Conservation (phyloP, 2,888 invertebrate species). For the Polydrusus cervinus region DNA sequence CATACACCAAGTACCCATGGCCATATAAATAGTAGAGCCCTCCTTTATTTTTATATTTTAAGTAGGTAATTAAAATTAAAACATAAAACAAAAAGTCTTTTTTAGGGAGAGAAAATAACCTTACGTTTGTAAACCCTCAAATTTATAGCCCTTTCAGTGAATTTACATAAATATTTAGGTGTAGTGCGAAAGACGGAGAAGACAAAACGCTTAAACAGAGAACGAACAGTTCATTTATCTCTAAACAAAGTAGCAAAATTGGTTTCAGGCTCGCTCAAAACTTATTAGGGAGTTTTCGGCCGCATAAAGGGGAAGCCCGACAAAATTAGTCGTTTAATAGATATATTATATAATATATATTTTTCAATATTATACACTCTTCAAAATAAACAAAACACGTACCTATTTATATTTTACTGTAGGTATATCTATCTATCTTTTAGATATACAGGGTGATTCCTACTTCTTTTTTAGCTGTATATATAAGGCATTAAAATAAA, state of each 20-base stretch:
- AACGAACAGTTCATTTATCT: slow-evolving; percentile 50
- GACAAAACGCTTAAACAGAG: slow-evolving; percentile 40
- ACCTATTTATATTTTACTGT: too few relatives aligned
- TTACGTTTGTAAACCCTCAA: slow-evolving; percentile 2
- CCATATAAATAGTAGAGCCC: too few relatives aligned
- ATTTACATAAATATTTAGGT: slow-evolving; percentile 43
- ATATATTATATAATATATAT: neutral
- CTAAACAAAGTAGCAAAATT: slow-evolving; percentile 51
- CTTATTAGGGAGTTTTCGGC: slow-evolving; percentile 36
- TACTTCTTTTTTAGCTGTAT: too few relatives aligned
- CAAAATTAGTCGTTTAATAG: neutral
- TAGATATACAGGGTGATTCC: too few relatives aligned
- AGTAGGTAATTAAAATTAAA: neutral
- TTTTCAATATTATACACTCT: too few relatives aligned
- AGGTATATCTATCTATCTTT: too few relatives aligned
- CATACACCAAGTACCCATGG: too few relatives aligned
- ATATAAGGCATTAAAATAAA: too few relatives aligned
- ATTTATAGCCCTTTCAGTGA: slow-evolving; percentile 17
- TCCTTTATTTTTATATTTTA: too few relatives aligned
- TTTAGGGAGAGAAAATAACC: slow-evolving; percentile 4
- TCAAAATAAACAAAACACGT: too few relatives aligned
- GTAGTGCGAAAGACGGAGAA: slow-evolving; percentile 32
- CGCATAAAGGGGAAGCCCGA: neutral
- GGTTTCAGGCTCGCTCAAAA: slow-evolving; percentile 45
- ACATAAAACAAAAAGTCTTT: neutral